A percentile compares a stretch with the other conserved stretches of the same genome.
These are phyloP conservation scores for Drosophila algonquin DNA, from an alignment of 2,888 invertebrate species.

Conservation along the genomic window DNA sequence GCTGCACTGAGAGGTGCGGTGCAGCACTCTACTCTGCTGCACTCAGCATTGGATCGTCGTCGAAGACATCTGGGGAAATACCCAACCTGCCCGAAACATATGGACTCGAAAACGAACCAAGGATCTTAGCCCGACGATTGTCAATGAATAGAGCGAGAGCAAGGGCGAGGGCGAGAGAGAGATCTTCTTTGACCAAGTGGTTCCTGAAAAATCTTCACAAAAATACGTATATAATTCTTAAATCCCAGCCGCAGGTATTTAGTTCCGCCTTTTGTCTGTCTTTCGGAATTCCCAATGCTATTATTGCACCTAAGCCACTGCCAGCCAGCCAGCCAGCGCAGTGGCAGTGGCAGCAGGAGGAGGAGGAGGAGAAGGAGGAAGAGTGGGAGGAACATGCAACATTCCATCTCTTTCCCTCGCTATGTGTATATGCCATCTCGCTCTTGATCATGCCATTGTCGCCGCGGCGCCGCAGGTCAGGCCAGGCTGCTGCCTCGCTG, in stretches of 20 bases:
- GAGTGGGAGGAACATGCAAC: neutral
- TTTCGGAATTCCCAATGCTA: constrained; percentile 78
- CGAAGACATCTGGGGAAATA: constrained; percentile 62
- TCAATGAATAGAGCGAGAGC: constrained; percentile 50
- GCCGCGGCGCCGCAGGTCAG: constrained; percentile 39
- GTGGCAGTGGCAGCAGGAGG: constrained; percentile 17
- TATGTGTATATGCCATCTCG: constrained; percentile 4
- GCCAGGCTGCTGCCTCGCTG: neutral
- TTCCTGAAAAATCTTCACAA: constrained; percentile 46
- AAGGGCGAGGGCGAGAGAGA: constrained; percentile 4
- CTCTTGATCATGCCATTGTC: constrained; percentile 31
- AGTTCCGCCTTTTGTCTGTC: constrained; percentile 78
- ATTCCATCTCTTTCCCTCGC: constrained; percentile 23
- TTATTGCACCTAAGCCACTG: constrained; percentile 76
- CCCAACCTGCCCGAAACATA: constrained; percentile 44
- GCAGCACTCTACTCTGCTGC: neutral
- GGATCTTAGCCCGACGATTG: constrained; percentile 39
- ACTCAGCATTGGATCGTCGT: neutral
- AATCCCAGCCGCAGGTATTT: constrained; percentile 80
- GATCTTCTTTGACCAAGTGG: constrained; percentile 14
- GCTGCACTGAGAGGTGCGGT: neutral
- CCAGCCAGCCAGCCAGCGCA: constrained; percentile 1
- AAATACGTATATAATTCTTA: constrained; percentile 64
- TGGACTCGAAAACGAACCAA: constrained; percentile 31
- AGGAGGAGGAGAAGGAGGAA: neutral